A percentile compares a stretch with the other conserved stretches of the same genome.
Conservation (phyloP, 1,140 invertebrate species). For the Platyura marginata region DNA sequence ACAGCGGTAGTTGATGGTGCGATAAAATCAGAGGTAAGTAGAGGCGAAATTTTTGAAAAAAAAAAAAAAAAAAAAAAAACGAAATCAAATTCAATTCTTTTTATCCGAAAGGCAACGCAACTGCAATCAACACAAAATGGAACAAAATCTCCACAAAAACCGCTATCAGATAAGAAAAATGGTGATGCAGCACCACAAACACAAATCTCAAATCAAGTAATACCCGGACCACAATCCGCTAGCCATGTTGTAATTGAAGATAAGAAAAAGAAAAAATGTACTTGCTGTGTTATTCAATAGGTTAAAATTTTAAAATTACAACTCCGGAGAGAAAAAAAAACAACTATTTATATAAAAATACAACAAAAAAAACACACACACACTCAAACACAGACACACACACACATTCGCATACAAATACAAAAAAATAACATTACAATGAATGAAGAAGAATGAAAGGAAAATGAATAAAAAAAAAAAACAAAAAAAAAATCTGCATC, state of each 20-base stretch:
- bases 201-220: constrained; percentile 23
- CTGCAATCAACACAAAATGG: constrained; percentile 23
- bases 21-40: constrained; percentile 18
- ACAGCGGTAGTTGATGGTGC: constrained; percentile 14
- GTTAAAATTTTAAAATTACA: not conserved
- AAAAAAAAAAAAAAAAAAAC: not conserved
- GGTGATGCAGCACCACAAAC: constrained; percentile 7
- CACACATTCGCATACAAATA: too few species aligned
- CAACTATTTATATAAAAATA: too few species aligned
- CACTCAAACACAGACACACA: too few species aligned
- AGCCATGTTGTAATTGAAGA: constrained; percentile 25
- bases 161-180: constrained; percentile 5
- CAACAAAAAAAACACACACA: too few species aligned
- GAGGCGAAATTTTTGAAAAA: too few species aligned
- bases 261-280: constrained; percentile 23
- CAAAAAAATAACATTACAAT: too few species aligned
- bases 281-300: constrained; percentile 24
- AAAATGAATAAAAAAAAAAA: too few species aligned
- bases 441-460: too few species aligned
- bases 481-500: too few species aligned
- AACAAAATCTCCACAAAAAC: constrained; percentile 16
- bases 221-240: constrained; percentile 23
- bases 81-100: too few species aligned
- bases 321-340: too few species aligned
- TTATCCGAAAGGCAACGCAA: constrained; percentile 22